Conservation (phyloP, 2,113 vertebrate genomes). For the Piprites chloris region DNA sequence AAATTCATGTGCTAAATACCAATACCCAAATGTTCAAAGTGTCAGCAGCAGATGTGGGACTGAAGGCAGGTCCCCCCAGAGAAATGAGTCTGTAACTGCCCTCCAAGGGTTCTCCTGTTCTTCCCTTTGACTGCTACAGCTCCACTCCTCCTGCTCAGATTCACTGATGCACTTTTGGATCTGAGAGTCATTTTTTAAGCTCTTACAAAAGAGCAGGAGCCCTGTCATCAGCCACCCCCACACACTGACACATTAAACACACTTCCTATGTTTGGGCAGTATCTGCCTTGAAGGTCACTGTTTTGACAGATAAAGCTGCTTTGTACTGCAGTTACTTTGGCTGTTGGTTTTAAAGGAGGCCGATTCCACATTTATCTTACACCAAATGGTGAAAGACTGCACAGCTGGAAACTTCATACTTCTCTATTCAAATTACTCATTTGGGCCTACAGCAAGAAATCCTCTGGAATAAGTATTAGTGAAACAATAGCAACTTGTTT, state of each 20-base stretch:
- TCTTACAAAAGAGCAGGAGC: not conserved
- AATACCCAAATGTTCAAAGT: not conserved
- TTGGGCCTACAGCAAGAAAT: not conserved
- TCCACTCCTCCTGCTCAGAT: not conserved
- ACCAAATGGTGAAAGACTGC: not conserved
- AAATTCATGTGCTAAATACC: not conserved
- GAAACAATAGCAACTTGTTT: not conserved
- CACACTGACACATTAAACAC: not conserved
- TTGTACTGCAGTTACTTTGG: not conserved
- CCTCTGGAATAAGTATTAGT: not conserved
- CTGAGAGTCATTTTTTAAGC: not conserved
- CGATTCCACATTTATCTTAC: not conserved
- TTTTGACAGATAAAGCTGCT: not conserved
- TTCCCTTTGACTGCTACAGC: not conserved
- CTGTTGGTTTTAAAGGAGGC: not conserved
- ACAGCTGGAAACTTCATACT: not conserved
- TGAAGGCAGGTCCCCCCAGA: not conserved
- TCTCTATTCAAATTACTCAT: not conserved
- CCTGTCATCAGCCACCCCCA: not conserved
- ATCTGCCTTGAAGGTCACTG: not conserved
- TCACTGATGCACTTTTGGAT: not conserved
- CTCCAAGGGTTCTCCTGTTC: accelerated
- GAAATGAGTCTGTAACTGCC: not conserved
- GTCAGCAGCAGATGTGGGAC: not conserved
- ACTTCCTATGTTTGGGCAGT: not conserved